Evolutionary conservation across 2,797 vertebrate genomes (phyloP).

Genomic region (Falco berigora): DNA sequence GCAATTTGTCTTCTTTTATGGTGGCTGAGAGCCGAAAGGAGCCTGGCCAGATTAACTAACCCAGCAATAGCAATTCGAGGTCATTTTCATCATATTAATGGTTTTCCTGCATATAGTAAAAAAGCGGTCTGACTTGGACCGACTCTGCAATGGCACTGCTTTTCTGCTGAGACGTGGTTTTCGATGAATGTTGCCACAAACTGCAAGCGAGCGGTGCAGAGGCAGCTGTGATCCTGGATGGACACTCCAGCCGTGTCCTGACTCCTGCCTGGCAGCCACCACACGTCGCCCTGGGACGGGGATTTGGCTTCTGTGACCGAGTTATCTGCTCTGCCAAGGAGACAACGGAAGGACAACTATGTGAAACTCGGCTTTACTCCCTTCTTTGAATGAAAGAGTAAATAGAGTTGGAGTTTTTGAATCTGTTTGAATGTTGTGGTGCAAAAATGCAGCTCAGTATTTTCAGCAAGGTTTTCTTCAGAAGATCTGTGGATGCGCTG

Average conservation of each 20-base stretch:
- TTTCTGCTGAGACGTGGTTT: not conserved
- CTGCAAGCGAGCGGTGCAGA: not conserved
- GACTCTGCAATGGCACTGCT: fast-evolving
- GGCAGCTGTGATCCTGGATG: fast-evolving
- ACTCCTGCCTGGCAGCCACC: not conserved
- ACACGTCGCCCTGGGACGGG: not conserved
- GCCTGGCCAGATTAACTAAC: constrained; percentile 4
- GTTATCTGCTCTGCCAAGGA: not conserved
- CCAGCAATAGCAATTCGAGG: not conserved
- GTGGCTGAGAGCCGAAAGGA: not conserved
- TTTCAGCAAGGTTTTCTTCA: not conserved
- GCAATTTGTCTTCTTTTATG: constrained; percentile 37
- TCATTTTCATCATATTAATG: not conserved
- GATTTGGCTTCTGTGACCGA: not conserved
- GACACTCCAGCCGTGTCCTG: fast-evolving
- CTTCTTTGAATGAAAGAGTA: not conserved
- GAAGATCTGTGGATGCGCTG: not conserved
- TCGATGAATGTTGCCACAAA: not conserved
- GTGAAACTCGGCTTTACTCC: fast-evolving
- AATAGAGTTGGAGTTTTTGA: not conserved
- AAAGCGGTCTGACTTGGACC: not conserved
- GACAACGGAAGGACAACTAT: fast-evolving
- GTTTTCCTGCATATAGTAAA: not conserved
- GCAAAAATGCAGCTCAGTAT: not conserved
- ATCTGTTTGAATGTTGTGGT: not conserved